Conservation (phyloP, 2,888 invertebrate genomes). For the Eilema griseolum region DNA sequence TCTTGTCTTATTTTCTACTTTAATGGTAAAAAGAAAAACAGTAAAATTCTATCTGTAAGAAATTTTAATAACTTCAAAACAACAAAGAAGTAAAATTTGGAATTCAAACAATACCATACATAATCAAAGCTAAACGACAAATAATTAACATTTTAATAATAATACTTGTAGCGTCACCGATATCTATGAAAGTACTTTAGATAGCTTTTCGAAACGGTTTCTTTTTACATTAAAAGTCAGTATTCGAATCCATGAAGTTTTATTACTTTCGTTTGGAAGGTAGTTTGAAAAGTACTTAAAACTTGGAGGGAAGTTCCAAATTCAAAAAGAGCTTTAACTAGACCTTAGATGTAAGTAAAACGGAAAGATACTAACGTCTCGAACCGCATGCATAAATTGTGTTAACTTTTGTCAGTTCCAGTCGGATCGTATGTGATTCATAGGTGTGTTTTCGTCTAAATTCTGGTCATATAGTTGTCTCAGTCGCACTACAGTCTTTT, state of each 20-base stretch:
- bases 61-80: constrained; percentile 59
- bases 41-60: constrained; percentile 55
- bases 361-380: neutral
- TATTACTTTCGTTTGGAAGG: neutral
- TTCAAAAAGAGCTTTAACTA: no score
- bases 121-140: constrained; percentile 55
- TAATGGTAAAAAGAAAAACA: constrained; percentile 23
- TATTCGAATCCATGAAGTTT: neutral
- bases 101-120: constrained; percentile 55
- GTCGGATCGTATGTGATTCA: no score
- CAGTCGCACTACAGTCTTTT: no score
- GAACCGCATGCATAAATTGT: neutral
- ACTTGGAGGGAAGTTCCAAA: neutral
- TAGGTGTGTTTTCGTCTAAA: no score
- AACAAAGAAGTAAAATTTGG: constrained; percentile 50
- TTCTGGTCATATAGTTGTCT: no score
- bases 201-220: neutral
- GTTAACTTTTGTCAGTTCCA: no score
- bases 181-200: constrained; percentile 31
- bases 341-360: neutral
- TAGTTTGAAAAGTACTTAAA: neutral
- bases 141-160: constrained; percentile 46
- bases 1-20: constrained; percentile 25
- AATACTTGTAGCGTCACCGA: constrained; percentile 43
- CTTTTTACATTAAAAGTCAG: neutral